phyloP scores from a whole-genome alignment of 2,113 vertebrate genomes.

The Caloenas nicobarica region DNA sequence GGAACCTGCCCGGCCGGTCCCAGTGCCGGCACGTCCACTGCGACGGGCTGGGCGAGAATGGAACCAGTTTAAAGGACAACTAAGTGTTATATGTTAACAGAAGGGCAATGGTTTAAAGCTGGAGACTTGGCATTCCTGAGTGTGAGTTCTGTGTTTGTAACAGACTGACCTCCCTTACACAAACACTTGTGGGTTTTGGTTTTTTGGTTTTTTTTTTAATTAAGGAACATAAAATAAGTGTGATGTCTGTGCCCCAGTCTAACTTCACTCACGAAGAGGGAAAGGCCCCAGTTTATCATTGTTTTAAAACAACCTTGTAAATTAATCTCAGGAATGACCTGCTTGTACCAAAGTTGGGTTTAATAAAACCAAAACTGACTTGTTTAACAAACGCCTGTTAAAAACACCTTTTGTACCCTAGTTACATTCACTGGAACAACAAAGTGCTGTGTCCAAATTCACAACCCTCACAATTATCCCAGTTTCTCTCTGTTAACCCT shows the following conservation, averaged over 20 bases:
- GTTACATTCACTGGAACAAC: neutral
- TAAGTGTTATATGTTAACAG: accelerated
- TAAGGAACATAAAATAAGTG: neutral
- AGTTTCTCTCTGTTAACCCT: neutral
- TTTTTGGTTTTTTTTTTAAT: neutral
- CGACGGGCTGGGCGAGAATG: neutral
- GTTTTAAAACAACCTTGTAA: constrained; percentile 9
- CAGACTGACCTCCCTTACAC: neutral
- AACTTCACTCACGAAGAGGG: neutral
- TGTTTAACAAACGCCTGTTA: constrained; percentile 42
- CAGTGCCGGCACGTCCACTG: neutral
- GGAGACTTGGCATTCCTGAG: neutral
- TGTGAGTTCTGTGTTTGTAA: neutral
- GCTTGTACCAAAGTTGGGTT: constrained; percentile 41
- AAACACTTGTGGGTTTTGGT: neutral
- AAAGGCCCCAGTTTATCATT: neutral
- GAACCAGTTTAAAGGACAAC: neutral
- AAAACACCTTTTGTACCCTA: neutral
- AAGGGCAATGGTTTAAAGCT: neutral
- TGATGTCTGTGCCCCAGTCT: neutral
- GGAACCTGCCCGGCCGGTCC: too few species aligned
- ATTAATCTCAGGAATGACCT: constrained; percentile 25
- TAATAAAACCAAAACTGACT: constrained; percentile 56
- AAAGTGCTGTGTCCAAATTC: neutral
- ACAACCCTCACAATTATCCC: neutral